These are phyloP conservation scores for Phyllostomus discolor DNA, from an alignment of 2,113 vertebrate species.

Conservation along the genomic window DNA sequence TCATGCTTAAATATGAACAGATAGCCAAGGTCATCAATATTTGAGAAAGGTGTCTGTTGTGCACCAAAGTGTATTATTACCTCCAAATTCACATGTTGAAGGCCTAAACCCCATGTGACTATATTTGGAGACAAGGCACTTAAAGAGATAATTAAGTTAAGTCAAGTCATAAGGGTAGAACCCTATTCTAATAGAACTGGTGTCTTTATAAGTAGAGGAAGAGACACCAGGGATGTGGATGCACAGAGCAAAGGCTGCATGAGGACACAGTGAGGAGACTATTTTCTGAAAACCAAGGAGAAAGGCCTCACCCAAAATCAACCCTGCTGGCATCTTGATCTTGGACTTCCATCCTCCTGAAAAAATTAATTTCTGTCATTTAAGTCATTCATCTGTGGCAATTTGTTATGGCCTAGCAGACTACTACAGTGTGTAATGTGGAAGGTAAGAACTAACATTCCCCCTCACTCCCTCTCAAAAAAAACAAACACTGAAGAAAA, in stretches of 20 bases:
- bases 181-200: not conserved
- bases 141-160: not conserved
- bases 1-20: not conserved
- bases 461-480: not conserved
- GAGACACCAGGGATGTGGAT: not conserved
- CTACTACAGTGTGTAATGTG: not conserved
- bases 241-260: not conserved
- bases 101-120: not conserved
- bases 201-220: not conserved
- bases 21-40: not conserved
- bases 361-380: not conserved
- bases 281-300: not conserved
- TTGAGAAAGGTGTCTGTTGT: not conserved
- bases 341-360: not conserved
- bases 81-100: not conserved
- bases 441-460: not conserved
- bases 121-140: not conserved
- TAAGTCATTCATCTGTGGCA: not conserved
- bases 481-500: not conserved
- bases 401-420: not conserved
- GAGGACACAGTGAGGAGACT: not conserved
- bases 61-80: not conserved
- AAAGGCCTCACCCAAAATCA: not conserved
- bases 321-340: not conserved
- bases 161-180: not conserved